These are phyloP conservation scores for Alitta virens DNA, from an alignment of 2,888 invertebrate genomes.

Conservation along the genomic window DNA sequence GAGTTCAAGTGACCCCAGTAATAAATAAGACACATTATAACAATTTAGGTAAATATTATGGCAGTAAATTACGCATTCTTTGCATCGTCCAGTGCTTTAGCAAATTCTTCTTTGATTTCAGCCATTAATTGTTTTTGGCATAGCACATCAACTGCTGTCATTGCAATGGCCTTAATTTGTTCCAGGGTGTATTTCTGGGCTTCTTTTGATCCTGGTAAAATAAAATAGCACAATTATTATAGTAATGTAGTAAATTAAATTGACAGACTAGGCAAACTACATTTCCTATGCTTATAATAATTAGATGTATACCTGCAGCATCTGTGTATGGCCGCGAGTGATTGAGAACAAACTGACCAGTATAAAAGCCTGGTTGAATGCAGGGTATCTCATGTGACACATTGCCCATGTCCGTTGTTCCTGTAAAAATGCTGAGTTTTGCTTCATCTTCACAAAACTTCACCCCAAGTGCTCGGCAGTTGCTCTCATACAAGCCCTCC, in stretches of 20 bases:
- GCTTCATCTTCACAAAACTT: neutral
- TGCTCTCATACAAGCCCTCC: slow-evolving; percentile 38
- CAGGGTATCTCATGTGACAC: slow-evolving; percentile 39
- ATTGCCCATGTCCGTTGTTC: slow-evolving; percentile 42
- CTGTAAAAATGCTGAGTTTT: slow-evolving; percentile 4
- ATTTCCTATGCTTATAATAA: too few relatives aligned
- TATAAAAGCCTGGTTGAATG: slow-evolving; percentile 34
- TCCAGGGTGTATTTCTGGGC: slow-evolving; percentile 30
- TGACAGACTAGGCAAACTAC: too few relatives aligned
- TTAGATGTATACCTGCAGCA: slow-evolving; percentile 30
- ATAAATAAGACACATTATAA: too few relatives aligned
- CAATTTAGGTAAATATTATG: too few relatives aligned
- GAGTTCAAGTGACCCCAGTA: too few relatives aligned
- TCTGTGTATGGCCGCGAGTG: slow-evolving; percentile 34
- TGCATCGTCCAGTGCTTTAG: slow-evolving; percentile 12
- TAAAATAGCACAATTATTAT: too few relatives aligned
- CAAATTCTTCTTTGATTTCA: slow-evolving; percentile 28
- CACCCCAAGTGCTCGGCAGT: slow-evolving; percentile 38
- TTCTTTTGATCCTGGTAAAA: slow-evolving; percentile 7
- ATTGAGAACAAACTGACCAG: slow-evolving; percentile 29
- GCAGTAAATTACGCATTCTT: too few relatives aligned
- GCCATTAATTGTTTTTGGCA: slow-evolving; percentile 27
- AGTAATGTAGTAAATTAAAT: too few relatives aligned
- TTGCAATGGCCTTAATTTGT: slow-evolving; percentile 37
- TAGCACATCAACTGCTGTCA: slow-evolving; percentile 36